phyloP scores from a whole-genome alignment of 1,140 invertebrate species.

The Bradynema listronoti region DNA sequence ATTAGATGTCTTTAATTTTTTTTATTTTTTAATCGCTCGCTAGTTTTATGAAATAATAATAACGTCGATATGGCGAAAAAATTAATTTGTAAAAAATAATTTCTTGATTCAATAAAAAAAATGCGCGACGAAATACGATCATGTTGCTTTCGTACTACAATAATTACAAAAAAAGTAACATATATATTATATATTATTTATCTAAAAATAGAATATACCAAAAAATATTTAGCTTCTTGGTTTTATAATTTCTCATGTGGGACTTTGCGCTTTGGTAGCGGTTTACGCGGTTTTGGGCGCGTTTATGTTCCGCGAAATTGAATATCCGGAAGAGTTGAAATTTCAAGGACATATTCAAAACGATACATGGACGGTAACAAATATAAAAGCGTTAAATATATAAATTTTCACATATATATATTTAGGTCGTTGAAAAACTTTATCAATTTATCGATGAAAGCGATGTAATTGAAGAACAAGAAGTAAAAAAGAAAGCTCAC shows the following conservation, averaged over 20 bases:
- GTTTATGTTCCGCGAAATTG: slow-evolving; percentile 72
- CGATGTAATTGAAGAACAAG: slow-evolving; percentile 70
- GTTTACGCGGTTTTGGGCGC: slow-evolving; percentile 89
- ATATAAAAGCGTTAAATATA: no score
- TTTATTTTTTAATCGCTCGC: neutral
- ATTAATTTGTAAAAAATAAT: no score
- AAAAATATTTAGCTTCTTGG: slow-evolving; percentile 53
- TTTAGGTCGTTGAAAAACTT: slow-evolving; percentile 35
- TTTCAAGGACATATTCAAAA: slow-evolving; percentile 59
- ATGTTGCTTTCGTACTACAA: slow-evolving; percentile 44
- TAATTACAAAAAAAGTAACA: slow-evolving; percentile 39
- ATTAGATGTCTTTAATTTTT: no score
- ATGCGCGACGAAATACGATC: slow-evolving; percentile 53
- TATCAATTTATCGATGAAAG: slow-evolving; percentile 61
- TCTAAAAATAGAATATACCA: neutral
- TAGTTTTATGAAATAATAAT: no score
- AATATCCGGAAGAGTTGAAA: slow-evolving; percentile 64
- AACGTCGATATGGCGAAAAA: no score
- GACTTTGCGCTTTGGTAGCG: slow-evolving; percentile 84
- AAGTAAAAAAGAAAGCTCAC: slow-evolving; percentile 67
- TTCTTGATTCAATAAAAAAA: no score
- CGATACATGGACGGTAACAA: slow-evolving; percentile 52
- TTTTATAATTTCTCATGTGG: slow-evolving; percentile 69
- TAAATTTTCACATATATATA: slow-evolving; percentile 34
- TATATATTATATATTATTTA: slow-evolving; percentile 3